These are phyloP conservation scores for Phymatocera aterrima DNA, from an alignment of 2,888 invertebrate genomes.

Conservation along the genomic window DNA sequence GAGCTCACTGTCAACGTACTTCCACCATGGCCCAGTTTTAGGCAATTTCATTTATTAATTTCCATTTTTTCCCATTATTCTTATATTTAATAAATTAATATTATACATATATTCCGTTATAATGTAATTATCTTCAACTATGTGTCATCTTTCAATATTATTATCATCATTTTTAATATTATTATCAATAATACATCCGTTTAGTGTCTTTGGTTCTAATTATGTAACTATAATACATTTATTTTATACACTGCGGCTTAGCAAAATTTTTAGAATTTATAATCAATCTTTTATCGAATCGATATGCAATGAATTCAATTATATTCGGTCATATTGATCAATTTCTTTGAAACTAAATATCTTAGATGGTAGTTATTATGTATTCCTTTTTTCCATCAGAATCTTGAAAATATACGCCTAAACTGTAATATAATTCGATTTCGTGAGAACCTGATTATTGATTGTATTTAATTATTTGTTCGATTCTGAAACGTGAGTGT, in stretches of 20 bases:
- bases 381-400: no score
- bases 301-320: neutral
- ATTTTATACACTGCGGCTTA: neutral
- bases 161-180: constrained; percentile 50
- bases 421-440: no score
- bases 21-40: constrained; percentile 74
- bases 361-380: no score
- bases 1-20: constrained; percentile 74
- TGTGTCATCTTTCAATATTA: constrained; percentile 47
- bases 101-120: constrained; percentile 50
- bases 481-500: neutral
- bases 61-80: constrained; percentile 41
- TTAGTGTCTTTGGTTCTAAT: constrained; percentile 42
- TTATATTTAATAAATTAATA: constrained; percentile 40
- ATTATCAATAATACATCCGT: constrained; percentile 43
- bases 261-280: neutral
- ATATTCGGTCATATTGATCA: no score
- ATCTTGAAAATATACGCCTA: no score
- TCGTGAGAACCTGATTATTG: neutral
- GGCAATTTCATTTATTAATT: constrained; percentile 74
- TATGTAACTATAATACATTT: constrained; percentile 13
- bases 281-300: constrained; percentile 10
- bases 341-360: no score
- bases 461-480: neutral
- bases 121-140: constrained; percentile 50